A percentile compares a stretch with the other conserved stretches of the same genome.
Evolutionary conservation across 2,113 vertebrate genomes (phyloP).

Genomic region (Nycticebus coucang): DNA sequence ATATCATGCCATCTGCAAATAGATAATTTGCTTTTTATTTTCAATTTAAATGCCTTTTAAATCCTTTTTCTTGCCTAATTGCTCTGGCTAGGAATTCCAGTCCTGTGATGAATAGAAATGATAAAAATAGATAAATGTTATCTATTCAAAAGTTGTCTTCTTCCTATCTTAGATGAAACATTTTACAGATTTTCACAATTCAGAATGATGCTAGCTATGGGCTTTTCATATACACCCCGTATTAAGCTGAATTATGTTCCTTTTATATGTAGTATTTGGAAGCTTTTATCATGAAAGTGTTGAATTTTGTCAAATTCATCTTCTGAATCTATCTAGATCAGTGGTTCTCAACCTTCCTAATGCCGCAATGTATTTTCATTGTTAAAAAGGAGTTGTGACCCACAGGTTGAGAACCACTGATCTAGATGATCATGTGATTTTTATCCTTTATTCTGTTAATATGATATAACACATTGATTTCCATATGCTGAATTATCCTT

Average conservation of each 20-base stretch:
- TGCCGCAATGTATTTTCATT: too few species aligned
- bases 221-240: background rate
- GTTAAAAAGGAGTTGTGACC: too few species aligned
- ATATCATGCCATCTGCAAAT: background rate
- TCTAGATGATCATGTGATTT: background rate
- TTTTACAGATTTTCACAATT: background rate
- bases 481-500: background rate
- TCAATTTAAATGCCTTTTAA: background rate
- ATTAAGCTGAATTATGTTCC: background rate
- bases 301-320: background rate
- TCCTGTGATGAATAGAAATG: background rate
- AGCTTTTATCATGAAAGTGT: background rate
- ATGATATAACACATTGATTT: background rate
- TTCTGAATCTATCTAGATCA: background rate
- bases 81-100: background rate
- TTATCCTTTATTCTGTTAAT: background rate
- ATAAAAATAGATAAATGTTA: too few species aligned
- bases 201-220: background rate
- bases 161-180: background rate
- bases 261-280: background rate
- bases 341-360: too few species aligned
- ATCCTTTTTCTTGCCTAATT: background rate
- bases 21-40: background rate
- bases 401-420: too few species aligned
- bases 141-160: too few species aligned